Conservation (phyloP, 1,140 invertebrate genomes). For the Helicoverpa zea region DNA sequence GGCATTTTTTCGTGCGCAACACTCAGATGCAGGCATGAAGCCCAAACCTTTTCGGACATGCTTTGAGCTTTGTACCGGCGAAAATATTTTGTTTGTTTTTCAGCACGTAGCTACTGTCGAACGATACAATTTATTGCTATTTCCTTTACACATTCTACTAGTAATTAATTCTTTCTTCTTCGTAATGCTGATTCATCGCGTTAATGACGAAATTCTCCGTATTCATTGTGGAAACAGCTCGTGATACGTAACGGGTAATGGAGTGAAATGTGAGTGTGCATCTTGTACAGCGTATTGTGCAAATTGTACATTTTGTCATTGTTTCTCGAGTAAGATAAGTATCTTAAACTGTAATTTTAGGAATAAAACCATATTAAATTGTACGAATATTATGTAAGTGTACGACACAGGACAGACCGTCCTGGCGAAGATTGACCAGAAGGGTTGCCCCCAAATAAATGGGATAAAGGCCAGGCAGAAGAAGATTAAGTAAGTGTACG, state of each 20-base stretch:
- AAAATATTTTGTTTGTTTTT: slow-evolving; percentile 25
- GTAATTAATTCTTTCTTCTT: slow-evolving; percentile 23
- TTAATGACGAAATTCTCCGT: slow-evolving; percentile 20
- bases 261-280: neutral
- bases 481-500: too few relatives aligned
- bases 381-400: too few relatives aligned
- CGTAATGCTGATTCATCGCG: slow-evolving; percentile 15
- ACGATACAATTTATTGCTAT: slow-evolving; percentile 13
- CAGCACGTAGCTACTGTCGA: neutral
- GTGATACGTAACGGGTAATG: slow-evolving; percentile 3
- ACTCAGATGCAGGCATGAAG: slow-evolving; percentile 12
- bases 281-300: neutral
- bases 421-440: too few relatives aligned
- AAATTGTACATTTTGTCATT: neutral
- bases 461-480: too few relatives aligned
- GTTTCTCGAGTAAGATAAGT: too few relatives aligned
- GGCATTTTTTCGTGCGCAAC: neutral
- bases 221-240: slow-evolving; percentile 1
- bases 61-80: slow-evolving; percentile 10
- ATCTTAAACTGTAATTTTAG: too few relatives aligned
- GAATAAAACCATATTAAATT: too few relatives aligned
- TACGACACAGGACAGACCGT: too few relatives aligned
- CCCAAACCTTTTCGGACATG: slow-evolving; percentile 5
- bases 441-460: too few relatives aligned
- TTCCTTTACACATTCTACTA: neutral